phyloP scores from a whole-genome alignment of 1,140 invertebrate species.

The Myzus persicae region DNA sequence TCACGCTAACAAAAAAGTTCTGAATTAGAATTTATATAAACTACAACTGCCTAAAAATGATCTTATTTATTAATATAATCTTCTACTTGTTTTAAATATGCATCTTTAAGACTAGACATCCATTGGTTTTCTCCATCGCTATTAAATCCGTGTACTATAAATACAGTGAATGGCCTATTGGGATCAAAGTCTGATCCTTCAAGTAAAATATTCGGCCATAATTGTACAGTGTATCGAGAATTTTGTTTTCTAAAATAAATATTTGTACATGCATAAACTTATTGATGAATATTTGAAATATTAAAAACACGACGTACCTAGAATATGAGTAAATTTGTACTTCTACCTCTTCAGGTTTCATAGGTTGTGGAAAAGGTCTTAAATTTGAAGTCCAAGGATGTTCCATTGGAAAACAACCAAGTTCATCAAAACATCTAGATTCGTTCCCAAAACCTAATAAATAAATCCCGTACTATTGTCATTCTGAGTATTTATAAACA shows the following conservation, averaged over 20 bases:
- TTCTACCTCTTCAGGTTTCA: slow-evolving; percentile 61
- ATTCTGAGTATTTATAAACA: not conserved
- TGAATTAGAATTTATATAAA: not conserved
- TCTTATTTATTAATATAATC: not conserved
- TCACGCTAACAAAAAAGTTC: slow-evolving; percentile 62
- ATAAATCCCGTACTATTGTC: not conserved
- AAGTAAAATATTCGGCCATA: slow-evolving; percentile 61
- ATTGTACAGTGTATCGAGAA: slow-evolving; percentile 51
- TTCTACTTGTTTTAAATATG: slow-evolving; percentile 62
- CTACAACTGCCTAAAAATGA: not conserved
- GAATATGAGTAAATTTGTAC: slow-evolving; percentile 61
- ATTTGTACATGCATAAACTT: not conserved
- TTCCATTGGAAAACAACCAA: slow-evolving; percentile 62
- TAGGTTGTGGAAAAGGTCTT: slow-evolving; percentile 62
- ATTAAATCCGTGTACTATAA: slow-evolving; percentile 63
- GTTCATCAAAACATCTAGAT: slow-evolving; percentile 61
- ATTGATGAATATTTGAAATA: not conserved
- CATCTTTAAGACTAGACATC: slow-evolving; percentile 62
- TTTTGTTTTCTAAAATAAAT: slow-evolving; percentile 51
- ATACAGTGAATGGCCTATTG: slow-evolving; percentile 59
- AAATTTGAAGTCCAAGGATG: slow-evolving; percentile 62
- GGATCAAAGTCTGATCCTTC: slow-evolving; percentile 60
- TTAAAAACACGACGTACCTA: slow-evolving; percentile 59
- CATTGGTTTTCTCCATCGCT: slow-evolving; percentile 61
- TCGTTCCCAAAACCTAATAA: slow-evolving; percentile 36